phyloP scores from a whole-genome alignment of 2,113 vertebrate genomes.

The Cairina moschata region DNA sequence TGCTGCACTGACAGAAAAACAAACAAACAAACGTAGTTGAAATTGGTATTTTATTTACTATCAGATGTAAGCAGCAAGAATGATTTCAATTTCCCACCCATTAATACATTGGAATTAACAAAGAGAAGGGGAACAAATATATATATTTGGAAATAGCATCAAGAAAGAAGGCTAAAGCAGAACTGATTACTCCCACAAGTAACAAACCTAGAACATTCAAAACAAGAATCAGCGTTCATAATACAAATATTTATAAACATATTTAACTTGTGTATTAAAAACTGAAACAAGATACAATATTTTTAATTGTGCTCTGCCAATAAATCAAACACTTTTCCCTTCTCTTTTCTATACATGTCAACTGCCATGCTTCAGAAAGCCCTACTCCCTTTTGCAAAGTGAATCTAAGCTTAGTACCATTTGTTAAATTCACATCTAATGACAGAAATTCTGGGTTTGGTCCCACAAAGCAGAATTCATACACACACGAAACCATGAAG shows the following conservation, averaged over 20 bases:
- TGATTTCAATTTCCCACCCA: not conserved
- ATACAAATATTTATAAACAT: not conserved
- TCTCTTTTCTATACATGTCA: slow-evolving; percentile 72
- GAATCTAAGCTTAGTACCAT: not conserved
- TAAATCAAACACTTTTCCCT: not conserved
- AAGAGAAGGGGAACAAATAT: not conserved
- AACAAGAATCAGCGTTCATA: not conserved
- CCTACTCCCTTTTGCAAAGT: slow-evolving; percentile 33
- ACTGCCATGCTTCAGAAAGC: slow-evolving; percentile 68
- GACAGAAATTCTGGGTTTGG: not conserved
- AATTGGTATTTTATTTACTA: not conserved
- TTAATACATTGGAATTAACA: not conserved
- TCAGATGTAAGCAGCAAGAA: not conserved
- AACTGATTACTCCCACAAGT: not conserved
- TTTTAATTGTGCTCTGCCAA: not conserved
- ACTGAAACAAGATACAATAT: not conserved
- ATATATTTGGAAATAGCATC: not conserved
- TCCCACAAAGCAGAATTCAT: not conserved
- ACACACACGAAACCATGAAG: not conserved
- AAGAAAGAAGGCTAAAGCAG: not conserved
- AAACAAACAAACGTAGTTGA: not conserved
- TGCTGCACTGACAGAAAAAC: not conserved
- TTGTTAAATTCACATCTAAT: slow-evolving; percentile 34
- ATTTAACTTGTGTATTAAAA: not conserved
- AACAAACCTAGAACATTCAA: not conserved